Base-by-base conservation (phyloP, 2,888 invertebrate species). In the Protula sp. region DNA sequence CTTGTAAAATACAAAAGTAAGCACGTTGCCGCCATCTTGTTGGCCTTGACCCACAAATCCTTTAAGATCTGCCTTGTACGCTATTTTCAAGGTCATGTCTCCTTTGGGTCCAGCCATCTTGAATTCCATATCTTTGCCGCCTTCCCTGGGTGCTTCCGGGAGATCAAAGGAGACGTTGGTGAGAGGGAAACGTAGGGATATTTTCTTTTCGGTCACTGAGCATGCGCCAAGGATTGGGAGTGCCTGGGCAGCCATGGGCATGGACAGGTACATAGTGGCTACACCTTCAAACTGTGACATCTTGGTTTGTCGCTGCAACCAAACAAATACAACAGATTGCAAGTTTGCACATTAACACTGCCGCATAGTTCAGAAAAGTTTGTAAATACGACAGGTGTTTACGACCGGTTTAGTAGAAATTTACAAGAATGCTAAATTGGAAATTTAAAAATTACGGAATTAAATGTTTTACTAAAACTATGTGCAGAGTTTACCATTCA, bases 91-190 rank as follows among this genome's bases (percentile, higher is more conserved):
- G 53, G 63, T 66, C 67, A 69, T 62, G 48, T 69, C 69, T 24
- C 69, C 68, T 47, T 58, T 59, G 29, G 69, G 63, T 14, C 69
- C 69, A 29, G 66, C 59, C 69, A 69, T 69, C 62, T 69, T 68
- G 63, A 69, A 68, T 47, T 69, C 69, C 60, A 69, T 54, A 54
- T 62, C 60, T n/a, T 54, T 55, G 55, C 64, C 64, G 30, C 58
- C 63, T 53, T 66, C 66, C 14, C 24, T 19, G 14, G 66, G 69
- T 3, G 65, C 56, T 58, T 65, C 62, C 1, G 69, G 68, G 19
- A 69, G 61, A 53, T 69, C 69, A 54, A 69, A 69, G 47, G 63
- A 62, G 38, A 69, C 65, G 57, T 61, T 64, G 64, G 57, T 65
- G 27, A 69, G 61, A 2, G 69, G 69, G 64, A 69, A 69, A 26